phyloP scores from a whole-genome alignment of 2,797 vertebrate species.

The Chloroceryle inda region DNA sequence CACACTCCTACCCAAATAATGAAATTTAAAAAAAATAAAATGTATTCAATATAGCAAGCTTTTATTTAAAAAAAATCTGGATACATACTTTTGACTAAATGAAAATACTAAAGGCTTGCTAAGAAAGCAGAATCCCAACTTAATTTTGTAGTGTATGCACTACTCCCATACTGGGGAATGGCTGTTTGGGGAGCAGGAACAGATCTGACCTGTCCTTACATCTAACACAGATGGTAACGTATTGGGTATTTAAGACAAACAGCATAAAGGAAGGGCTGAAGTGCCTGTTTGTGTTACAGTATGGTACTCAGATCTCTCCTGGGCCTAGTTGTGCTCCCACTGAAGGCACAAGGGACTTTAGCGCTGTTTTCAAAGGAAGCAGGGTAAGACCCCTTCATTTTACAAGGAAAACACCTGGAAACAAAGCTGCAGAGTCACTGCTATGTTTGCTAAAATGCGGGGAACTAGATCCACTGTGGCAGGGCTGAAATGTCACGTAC shows the following conservation, averaged over 20 bases:
- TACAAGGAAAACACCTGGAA: background rate
- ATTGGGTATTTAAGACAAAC: background rate
- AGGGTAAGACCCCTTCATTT: background rate
- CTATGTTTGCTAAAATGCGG: background rate
- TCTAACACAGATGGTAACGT: background rate
- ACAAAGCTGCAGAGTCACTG: background rate
- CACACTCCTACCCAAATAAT: background rate
- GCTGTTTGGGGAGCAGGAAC: conserved; percentile 45
- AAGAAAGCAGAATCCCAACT: conserved; percentile 45
- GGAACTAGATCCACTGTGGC: background rate
- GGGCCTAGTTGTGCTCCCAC: background rate
- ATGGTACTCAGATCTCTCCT: background rate
- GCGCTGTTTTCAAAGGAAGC: background rate
- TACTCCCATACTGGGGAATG: conserved; percentile 12
- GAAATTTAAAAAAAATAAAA: conserved; percentile 41
- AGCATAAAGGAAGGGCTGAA: background rate
- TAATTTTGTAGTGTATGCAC: conserved; percentile 19
- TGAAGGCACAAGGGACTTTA: background rate
- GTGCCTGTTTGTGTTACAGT: background rate
- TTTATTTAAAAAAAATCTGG: conserved; percentile 47
- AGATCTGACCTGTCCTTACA: background rate
- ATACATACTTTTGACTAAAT: conserved; percentile 29
- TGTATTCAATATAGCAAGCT: conserved; percentile 23
- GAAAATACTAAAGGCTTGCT: background rate
- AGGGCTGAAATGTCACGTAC: background rate